Evolutionary conservation across 2,888 invertebrate genomes (phyloP).

Genomic region (Lapara coniferarum): DNA sequence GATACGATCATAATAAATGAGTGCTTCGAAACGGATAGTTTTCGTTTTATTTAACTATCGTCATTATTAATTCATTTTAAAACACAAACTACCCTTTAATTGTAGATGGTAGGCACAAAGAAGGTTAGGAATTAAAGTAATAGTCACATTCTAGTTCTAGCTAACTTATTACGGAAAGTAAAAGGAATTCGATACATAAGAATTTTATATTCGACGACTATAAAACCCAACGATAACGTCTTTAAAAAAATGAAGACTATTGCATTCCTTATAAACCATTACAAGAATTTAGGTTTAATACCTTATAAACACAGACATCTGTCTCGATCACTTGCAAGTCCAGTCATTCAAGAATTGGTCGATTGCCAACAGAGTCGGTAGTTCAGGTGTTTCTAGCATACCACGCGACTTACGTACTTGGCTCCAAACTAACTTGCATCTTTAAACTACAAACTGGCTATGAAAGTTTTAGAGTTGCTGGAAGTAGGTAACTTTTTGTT

Average conservation of each 20-base stretch:
- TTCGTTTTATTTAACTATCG: no score
- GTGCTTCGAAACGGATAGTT: no score
- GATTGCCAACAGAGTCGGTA: constrained; percentile 54
- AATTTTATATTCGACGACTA: no score
- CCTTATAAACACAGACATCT: constrained; percentile 3
- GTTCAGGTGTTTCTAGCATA: constrained; percentile 43
- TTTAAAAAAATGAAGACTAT: not conserved
- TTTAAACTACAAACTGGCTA: not conserved
- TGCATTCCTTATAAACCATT: not conserved
- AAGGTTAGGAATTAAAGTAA: no score
- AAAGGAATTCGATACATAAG: no score
- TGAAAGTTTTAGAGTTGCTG: not conserved
- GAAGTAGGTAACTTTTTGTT: constrained; percentile 1
- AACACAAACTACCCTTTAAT: no score
- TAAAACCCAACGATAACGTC: not conserved
- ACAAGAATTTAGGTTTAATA: not conserved
- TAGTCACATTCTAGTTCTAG: no score
- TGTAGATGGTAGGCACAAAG: no score
- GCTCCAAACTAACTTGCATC: constrained; percentile 31
- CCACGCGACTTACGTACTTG: constrained; percentile 35
- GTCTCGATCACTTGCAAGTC: constrained; percentile 1
- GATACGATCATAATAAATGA: no score
- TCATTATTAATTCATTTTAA: no score
- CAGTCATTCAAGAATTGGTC: constrained; percentile 43
- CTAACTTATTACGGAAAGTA: no score